A percentile compares a stretch with the other conserved stretches of the same genome.
Conservation (phyloP, 1,140 invertebrate species). For the Onthophagus taurus region DNA sequence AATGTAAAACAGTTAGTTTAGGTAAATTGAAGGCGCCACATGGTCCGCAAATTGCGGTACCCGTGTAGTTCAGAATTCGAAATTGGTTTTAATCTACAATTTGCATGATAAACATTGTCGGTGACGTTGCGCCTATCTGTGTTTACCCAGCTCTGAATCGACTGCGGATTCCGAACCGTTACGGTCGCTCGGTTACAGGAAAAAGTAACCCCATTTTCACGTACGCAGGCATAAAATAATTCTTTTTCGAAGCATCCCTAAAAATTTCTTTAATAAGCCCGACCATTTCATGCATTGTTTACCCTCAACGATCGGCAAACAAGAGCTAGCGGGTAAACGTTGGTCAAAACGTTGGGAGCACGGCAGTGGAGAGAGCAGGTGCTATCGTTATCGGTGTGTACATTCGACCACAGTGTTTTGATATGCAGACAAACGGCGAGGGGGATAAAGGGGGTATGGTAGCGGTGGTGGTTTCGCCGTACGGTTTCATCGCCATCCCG, state of each 20-base stretch:
- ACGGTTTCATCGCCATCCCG: constrained; percentile 3
- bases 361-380: constrained; percentile 8
- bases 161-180: background rate
- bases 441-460: background rate
- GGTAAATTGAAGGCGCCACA: too few species aligned
- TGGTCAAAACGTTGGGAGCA: too few species aligned
- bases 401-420: constrained; percentile 11
- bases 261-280: too few species aligned
- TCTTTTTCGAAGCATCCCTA: too few species aligned
- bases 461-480: background rate
- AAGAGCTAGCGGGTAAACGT: too few species aligned
- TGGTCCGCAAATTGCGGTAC: constrained; percentile 7
- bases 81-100: constrained; percentile 38
- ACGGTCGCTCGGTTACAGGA: constrained; percentile 1
- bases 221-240: too few species aligned
- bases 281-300: too few species aligned
- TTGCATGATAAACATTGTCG: constrained; percentile 36
- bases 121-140: constrained; percentile 32
- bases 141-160: constrained; percentile 25
- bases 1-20: too few species aligned
- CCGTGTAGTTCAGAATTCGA: constrained; percentile 31
- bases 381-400: constrained; percentile 11
- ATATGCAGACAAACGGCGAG: constrained; percentile 13
- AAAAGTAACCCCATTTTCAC: too few species aligned
- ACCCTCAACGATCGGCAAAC: too few species aligned